These are phyloP conservation scores for Stegana nigrithorax DNA, from an alignment of 2,888 invertebrate species.

Conservation along the genomic window DNA sequence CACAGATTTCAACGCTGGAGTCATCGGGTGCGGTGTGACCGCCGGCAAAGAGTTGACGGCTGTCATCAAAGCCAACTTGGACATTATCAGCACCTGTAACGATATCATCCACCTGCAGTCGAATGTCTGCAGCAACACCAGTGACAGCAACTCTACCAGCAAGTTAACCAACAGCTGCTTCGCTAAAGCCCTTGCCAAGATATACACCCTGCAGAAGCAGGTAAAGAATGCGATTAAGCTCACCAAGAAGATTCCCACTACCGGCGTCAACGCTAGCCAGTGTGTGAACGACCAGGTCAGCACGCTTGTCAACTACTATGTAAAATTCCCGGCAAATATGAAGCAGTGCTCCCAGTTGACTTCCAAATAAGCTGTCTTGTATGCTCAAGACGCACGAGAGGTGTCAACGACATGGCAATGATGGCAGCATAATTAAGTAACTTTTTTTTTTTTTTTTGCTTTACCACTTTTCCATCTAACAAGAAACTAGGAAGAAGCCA, in stretches of 20 bases:
- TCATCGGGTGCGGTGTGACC: slow-evolving; percentile 40
- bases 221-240: slow-evolving; percentile 27
- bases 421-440: too few relatives aligned
- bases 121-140: slow-evolving; percentile 38
- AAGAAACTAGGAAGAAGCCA: neutral
- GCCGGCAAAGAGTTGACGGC: slow-evolving; percentile 43
- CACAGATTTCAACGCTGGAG: slow-evolving; percentile 31
- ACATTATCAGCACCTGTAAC: slow-evolving; percentile 40
- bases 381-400: too few relatives aligned
- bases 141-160: neutral
- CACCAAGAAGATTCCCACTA: slow-evolving; percentile 44
- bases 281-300: slow-evolving; percentile 37
- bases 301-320: slow-evolving; percentile 39
- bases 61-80: slow-evolving; percentile 40
- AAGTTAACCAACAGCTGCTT: slow-evolving; percentile 35
- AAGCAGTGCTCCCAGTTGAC: slow-evolving; percentile 47
- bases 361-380: too few relatives aligned
- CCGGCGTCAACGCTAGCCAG: slow-evolving; percentile 40
- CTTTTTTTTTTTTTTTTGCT: too few relatives aligned
- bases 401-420: too few relatives aligned
- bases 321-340: slow-evolving; percentile 42
- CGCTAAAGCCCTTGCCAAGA: slow-evolving; percentile 32
- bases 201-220: slow-evolving; percentile 37
- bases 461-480: too few relatives aligned
- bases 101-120: slow-evolving; percentile 40